These are phyloP conservation scores for Cyclopterus lumpus DNA, from an alignment of 2,797 vertebrate species.

Conservation along the genomic window DNA sequence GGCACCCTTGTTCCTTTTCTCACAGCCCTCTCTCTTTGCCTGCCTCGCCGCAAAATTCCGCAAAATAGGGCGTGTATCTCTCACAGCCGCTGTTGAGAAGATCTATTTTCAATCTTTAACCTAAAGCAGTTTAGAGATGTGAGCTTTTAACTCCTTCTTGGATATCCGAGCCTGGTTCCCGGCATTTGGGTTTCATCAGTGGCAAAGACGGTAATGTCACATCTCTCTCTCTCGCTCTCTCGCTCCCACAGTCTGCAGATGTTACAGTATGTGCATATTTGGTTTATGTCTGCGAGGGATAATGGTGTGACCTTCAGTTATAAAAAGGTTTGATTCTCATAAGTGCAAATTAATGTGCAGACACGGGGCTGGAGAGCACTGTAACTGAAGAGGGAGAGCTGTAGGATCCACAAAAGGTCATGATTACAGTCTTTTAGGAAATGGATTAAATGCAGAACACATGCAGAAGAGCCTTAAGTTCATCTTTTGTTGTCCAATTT, in stretches of 20 bases:
- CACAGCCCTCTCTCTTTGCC: constrained; percentile 31
- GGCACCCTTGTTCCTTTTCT: constrained; percentile 64
- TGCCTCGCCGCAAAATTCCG: constrained; percentile 32
- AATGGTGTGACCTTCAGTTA: constrained; percentile 64
- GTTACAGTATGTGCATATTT: constrained; percentile 41
- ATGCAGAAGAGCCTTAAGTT: constrained; percentile 13
- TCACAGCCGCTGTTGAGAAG: constrained; percentile 26
- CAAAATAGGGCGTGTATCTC: constrained; percentile 48
- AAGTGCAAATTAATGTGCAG: constrained; percentile 67
- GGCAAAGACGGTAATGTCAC: constrained; percentile 1
- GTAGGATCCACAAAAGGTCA: constrained; percentile 62
- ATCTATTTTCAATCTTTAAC: constrained; percentile 62
- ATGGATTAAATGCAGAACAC: constrained; percentile 37
- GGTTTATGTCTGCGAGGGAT: constrained; percentile 37
- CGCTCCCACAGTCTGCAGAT: not conserved
- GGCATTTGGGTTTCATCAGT: constrained; percentile 14
- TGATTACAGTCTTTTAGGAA: constrained; percentile 65
- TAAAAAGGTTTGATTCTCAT: constrained; percentile 67
- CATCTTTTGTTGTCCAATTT: constrained; percentile 22
- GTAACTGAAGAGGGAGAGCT: constrained; percentile 42
- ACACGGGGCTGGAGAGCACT: constrained; percentile 51
- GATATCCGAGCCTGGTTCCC: constrained; percentile 13
- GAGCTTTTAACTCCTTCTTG: constrained; percentile 46
- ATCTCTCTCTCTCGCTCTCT: not conserved
- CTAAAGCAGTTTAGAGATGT: constrained; percentile 42